phyloP scores from a whole-genome alignment of 1,140 invertebrate genomes.

The Pogonus chalceus region DNA sequence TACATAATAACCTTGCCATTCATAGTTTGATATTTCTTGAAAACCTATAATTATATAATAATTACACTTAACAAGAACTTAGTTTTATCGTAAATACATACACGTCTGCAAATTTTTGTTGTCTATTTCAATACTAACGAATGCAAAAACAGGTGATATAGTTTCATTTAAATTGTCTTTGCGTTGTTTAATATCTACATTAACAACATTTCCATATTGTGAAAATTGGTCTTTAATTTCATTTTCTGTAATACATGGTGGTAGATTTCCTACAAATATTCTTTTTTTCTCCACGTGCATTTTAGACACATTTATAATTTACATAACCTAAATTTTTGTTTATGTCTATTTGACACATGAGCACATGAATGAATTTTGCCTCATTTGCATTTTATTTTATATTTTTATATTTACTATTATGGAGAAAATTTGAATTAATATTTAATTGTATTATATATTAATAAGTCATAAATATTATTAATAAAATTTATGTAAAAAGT shows the following conservation, averaged over 20 bases:
- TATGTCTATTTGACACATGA: too few species aligned
- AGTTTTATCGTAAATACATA: constrained; percentile 17
- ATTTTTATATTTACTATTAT: too few species aligned
- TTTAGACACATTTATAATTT: too few species aligned
- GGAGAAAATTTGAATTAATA: too few species aligned
- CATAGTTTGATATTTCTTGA: constrained; percentile 18
- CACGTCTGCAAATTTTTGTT: constrained; percentile 27
- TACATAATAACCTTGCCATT: constrained; percentile 24
- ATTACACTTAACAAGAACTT: neutral
- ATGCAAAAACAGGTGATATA: constrained; percentile 27
- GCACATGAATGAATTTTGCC: too few species aligned
- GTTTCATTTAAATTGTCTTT: constrained; percentile 22
- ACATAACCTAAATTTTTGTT: too few species aligned
- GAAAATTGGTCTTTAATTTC: constrained; percentile 21
- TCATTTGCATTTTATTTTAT: too few species aligned
- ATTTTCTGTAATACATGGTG: constrained; percentile 20
- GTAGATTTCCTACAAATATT: constrained; percentile 28
- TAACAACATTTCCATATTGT: constrained; percentile 23
- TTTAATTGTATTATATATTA: too few species aligned
- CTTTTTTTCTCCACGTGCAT: constrained; percentile 13
- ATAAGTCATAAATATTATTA: too few species aligned
- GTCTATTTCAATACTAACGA: constrained; percentile 26
- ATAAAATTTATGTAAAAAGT: too few species aligned
- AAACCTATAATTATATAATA: constrained; percentile 26
- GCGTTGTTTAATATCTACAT: constrained; percentile 26